phyloP scores from a whole-genome alignment of 2,888 invertebrate genomes.

The Chymomyza amoena region DNA sequence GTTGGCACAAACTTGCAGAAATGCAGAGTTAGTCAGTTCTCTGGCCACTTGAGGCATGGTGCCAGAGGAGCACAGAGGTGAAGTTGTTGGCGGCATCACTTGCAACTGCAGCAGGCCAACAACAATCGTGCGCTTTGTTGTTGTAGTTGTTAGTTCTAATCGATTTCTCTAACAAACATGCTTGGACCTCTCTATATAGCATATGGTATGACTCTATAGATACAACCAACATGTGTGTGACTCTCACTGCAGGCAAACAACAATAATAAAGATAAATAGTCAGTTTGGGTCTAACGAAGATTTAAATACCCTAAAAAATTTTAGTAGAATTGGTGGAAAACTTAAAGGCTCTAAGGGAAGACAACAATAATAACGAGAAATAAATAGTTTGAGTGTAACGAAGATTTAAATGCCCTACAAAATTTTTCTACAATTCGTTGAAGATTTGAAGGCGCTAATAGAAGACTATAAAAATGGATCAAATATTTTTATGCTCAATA shows the following conservation, averaged over 20 bases:
- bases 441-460: background rate
- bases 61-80: slow-evolving; percentile 1
- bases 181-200: slow-evolving; percentile 26
- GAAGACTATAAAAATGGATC: too few species aligned
- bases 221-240: slow-evolving; percentile 52
- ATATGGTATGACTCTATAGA: slow-evolving; percentile 12
- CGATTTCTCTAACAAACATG: slow-evolving; percentile 72
- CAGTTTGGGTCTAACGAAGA: background rate
- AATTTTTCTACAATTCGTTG: too few species aligned
- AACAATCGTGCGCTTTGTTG: slow-evolving; percentile 54
- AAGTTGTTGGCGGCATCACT: slow-evolving; percentile 16
- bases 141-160: slow-evolving; percentile 63
- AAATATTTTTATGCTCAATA: too few species aligned
- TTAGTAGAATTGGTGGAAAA: background rate
- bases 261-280: slow-evolving; percentile 27
- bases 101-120: slow-evolving; percentile 27
- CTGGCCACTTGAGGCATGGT: slow-evolving; percentile 6
- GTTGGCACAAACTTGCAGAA: slow-evolving; percentile 43
- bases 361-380: too few species aligned
- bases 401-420: too few species aligned
- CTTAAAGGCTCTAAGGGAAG: too few species aligned
- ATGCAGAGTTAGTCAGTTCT: slow-evolving; percentile 3
- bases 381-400: too few species aligned
- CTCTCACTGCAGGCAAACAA: slow-evolving; percentile 52
- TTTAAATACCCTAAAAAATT: too few species aligned